phyloP scores from a whole-genome alignment of 2,797 vertebrate genomes.

The Eidolon dupreanum region DNA sequence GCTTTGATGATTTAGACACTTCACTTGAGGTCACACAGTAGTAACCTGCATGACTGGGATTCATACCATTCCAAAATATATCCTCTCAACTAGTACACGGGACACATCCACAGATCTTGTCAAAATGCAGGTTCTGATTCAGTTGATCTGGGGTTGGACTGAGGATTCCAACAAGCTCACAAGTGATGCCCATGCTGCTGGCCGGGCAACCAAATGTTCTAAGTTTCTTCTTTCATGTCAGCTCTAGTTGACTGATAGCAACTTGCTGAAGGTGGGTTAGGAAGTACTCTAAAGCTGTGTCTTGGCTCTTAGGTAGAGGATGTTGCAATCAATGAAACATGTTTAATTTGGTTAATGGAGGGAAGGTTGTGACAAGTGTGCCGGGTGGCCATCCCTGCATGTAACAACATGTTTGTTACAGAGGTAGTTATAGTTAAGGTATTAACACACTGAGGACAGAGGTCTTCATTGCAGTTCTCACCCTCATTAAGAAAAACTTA shows the following conservation, averaged over 20 bases:
- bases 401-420: not conserved
- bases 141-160: not conserved
- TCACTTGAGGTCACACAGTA: not conserved
- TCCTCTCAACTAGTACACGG: not conserved
- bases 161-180: not conserved
- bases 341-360: not conserved
- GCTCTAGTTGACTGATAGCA: not conserved
- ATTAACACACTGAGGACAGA: not conserved
- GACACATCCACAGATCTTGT: not conserved
- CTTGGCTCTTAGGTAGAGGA: not conserved
- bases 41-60: not conserved
- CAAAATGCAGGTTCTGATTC: not conserved
- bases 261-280: not conserved
- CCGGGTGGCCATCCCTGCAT: not conserved
- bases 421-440: not conserved
- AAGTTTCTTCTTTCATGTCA: not conserved
- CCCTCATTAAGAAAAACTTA: not conserved
- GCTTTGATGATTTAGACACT: not conserved
- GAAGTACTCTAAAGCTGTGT: not conserved
- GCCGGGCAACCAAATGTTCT: not conserved
- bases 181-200: too few species aligned
- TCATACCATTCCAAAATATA: not conserved
- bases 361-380: not conserved
- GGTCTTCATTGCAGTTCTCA: not conserved
- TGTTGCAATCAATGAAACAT: not conserved